Base-by-base conservation (phyloP, 2,888 invertebrate genomes). In the Cryptocheilus praepositus region DNA sequence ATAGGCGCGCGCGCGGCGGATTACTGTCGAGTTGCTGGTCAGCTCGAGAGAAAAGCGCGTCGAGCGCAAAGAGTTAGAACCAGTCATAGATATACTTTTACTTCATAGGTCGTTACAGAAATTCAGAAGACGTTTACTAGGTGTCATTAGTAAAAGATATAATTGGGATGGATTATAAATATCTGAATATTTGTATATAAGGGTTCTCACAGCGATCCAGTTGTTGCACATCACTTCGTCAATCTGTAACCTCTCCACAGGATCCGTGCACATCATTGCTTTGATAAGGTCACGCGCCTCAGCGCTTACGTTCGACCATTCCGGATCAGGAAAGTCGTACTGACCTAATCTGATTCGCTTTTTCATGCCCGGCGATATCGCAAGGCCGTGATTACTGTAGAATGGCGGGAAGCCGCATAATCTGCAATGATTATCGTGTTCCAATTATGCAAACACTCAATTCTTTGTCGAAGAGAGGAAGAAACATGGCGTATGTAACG, bases 361-460 rank as follows among this genome's bases (percentile, higher is more conserved):
- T 89, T 99, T 99, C 99, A 99, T 99, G 4, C 99, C 99, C 0
- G 99, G 99, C 0, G 98, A 98, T 88, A 99, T 99, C 45, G 99
- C 98, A 61, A 97, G 91, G 0, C 99, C 99, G 84, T 98, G 97
- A 89, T 98, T 97, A 85, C 98, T 98, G 89, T 98, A 99, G 90
- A 99, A 99, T 0, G 99, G 99, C 8, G 99, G 99, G 89, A 98
- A 99, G 0, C 99, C 99, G 88, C 99, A 99, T 70, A 99, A 91
- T 80, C 92, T 92, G 77, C 11, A 52, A 52, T 52, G 19, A n/a
- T 49, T 4, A 11, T 11, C n/a, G 49, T 43, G 49, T 25, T 54
- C 21, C 18, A n/a, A 51, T 28, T 36, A 36, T 11, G 36, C 8
- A 36, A 36, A 36, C 1, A 11, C 25, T 18, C 16, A 4, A 11